Evolutionary conservation across 2,113 vertebrate genomes (phyloP).

Genomic region (Epinephelus moara): DNA sequence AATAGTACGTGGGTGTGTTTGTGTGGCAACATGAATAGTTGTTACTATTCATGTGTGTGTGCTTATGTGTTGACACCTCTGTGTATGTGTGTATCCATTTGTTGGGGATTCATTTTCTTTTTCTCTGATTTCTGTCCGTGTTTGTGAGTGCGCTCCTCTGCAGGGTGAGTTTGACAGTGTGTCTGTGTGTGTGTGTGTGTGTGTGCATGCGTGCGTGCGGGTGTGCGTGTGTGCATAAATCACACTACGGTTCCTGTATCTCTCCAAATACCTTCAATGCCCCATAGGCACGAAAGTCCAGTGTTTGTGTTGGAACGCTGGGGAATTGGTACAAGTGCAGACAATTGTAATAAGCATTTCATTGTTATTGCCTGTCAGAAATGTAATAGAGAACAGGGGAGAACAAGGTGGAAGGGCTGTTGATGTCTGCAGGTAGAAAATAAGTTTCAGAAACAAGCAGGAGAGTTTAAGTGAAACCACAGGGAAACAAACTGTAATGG

Average conservation of each 20-base stretch:
- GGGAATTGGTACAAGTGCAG: constrained; percentile 49
- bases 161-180: background rate
- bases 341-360: constrained; percentile 23
- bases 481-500: background rate
- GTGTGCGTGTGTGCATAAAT: constrained; percentile 24
- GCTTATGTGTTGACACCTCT: constrained; percentile 1
- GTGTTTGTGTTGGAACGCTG: constrained; percentile 29
- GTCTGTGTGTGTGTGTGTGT: background rate
- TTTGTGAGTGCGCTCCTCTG: constrained; percentile 7
- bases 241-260: constrained; percentile 33
- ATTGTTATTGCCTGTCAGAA: constrained; percentile 37
- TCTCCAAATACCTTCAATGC: constrained; percentile 36
- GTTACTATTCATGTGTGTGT: constrained; percentile 32
- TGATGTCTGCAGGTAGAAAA: constrained; percentile 21
- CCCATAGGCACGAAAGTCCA: constrained; percentile 35
- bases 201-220: background rate
- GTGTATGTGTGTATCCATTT: constrained; percentile 6
- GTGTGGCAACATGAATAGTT: constrained; percentile 49
- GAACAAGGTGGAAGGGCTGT: background rate
- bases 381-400: constrained; percentile 17
- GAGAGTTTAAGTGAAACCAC: background rate
- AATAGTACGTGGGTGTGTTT: constrained; percentile 58
- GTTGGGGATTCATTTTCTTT: constrained; percentile 3
- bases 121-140: background rate
- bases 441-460: constrained; percentile 2